Conservation (phyloP, 2,888 invertebrate species). For the Muscina levida region DNA sequence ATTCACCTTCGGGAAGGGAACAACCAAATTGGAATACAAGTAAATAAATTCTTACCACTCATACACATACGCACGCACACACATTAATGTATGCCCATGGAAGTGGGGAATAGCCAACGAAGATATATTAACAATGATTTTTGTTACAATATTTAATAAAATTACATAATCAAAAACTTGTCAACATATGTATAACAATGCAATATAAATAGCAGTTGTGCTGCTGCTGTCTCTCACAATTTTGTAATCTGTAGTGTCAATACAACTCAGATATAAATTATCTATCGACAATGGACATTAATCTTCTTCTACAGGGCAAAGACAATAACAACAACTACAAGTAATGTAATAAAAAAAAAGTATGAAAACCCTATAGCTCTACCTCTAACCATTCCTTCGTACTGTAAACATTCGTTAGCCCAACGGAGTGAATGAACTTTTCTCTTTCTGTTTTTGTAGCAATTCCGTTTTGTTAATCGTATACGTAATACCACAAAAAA, state of each 20-base stretch:
- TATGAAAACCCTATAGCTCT: conserved; percentile 41
- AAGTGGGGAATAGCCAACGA: too few relatives aligned
- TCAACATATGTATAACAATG: too few relatives aligned
- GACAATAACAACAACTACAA: conserved; percentile 43
- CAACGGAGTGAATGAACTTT: conserved; percentile 72
- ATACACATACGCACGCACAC: too few relatives aligned
- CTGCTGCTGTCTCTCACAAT: not conserved
- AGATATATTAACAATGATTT: too few relatives aligned
- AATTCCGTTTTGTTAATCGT: conserved; percentile 61
- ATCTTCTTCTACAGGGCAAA: conserved; percentile 48
- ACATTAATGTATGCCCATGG: too few relatives aligned
- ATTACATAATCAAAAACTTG: too few relatives aligned
- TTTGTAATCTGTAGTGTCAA: too few relatives aligned
- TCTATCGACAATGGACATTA: conserved; percentile 57
- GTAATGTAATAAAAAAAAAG: conserved; percentile 32
- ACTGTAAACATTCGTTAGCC: conserved; percentile 63
- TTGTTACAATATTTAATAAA: too few relatives aligned
- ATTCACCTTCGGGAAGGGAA: conserved; percentile 57
- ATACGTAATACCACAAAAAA: conserved; percentile 59
- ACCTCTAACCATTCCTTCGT: conserved; percentile 13
- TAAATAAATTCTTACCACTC: conserved; percentile 14
- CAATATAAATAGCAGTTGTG: not conserved
- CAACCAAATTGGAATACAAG: conserved; percentile 47
- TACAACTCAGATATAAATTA: not conserved
- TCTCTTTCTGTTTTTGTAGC: conserved; percentile 73